phyloP scores from a whole-genome alignment of 2,113 vertebrate genomes.

The Brachirus orientalis region DNA sequence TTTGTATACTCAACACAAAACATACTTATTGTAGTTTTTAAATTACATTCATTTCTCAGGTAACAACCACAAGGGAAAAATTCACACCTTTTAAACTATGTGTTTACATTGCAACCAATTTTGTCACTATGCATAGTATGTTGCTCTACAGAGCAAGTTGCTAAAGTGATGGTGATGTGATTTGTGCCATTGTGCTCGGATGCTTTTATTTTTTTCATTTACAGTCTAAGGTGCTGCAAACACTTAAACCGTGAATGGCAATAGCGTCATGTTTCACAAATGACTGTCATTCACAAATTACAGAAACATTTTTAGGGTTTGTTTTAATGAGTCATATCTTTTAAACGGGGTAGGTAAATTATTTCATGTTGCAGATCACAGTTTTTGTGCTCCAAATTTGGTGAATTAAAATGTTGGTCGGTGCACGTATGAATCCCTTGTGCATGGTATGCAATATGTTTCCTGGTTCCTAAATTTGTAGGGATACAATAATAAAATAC shows the following conservation, averaged over 20 bases:
- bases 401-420: constrained; percentile 8
- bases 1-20: background rate
- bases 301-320: constrained; percentile 9
- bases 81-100: too few relatives aligned
- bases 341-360: constrained; percentile 20
- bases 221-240: too few relatives aligned
- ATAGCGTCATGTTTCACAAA: background rate
- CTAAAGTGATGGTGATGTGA: too few relatives aligned
- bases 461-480: too few relatives aligned
- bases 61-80: background rate
- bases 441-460: constrained; percentile 26
- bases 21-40: background rate
- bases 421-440: constrained; percentile 23
- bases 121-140: background rate
- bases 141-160: too few relatives aligned
- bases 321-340: constrained; percentile 30
- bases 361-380: constrained; percentile 30
- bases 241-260: constrained; percentile 5
- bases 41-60: too few relatives aligned
- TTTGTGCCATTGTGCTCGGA: too few relatives aligned
- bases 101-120: background rate
- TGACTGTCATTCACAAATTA: background rate
- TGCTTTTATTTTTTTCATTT: too few relatives aligned
- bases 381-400: constrained; percentile 32
- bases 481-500: constrained; percentile 3